Conservation (phyloP, 2,888 invertebrate genomes). For the Chrysolina americana region DNA sequence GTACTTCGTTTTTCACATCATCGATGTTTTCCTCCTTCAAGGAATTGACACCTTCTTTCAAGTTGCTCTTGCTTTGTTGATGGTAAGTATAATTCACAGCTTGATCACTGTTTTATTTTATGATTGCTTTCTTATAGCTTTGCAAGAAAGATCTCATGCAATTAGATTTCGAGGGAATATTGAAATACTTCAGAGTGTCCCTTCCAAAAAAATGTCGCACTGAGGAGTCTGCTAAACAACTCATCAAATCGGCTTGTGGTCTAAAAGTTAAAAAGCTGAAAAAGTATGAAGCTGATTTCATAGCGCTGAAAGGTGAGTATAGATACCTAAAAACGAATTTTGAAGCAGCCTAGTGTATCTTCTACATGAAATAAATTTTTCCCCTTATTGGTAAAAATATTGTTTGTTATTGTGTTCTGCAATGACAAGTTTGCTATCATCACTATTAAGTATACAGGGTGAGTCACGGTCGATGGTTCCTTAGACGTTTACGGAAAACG, state of each 20-base stretch:
- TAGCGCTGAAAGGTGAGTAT: slow-evolving; percentile 79
- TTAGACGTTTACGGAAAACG: too few relatives aligned
- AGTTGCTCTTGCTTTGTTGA: slow-evolving; percentile 93
- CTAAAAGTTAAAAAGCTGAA: slow-evolving; percentile 94
- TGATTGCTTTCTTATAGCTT: slow-evolving; percentile 68
- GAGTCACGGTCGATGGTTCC: too few relatives aligned
- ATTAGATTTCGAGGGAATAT: slow-evolving; percentile 96
- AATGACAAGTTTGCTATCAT: too few relatives aligned
- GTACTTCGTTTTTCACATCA: slow-evolving; percentile 95
- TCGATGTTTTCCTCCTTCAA: slow-evolving; percentile 96
- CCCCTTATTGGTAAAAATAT: too few relatives aligned
- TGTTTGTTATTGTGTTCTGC: too few relatives aligned
- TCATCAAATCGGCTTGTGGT: slow-evolving; percentile 92
- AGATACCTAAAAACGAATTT: slow-evolving; percentile 4
- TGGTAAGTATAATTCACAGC: slow-evolving; percentile 72
- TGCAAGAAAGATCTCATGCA: slow-evolving; percentile 92
- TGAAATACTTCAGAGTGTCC: slow-evolving; percentile 98
- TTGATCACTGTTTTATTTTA: neutral
- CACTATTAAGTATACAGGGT: too few relatives aligned
- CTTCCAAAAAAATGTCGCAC: slow-evolving; percentile 96
- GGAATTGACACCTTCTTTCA: slow-evolving; percentile 97
- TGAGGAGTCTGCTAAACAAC: slow-evolving; percentile 88
- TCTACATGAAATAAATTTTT: too few relatives aligned
- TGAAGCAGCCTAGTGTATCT: neutral
- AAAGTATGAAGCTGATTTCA: slow-evolving; percentile 95